Base-by-base conservation (phyloP, 2,888 invertebrate genomes). In the Idaea biselata region DNA sequence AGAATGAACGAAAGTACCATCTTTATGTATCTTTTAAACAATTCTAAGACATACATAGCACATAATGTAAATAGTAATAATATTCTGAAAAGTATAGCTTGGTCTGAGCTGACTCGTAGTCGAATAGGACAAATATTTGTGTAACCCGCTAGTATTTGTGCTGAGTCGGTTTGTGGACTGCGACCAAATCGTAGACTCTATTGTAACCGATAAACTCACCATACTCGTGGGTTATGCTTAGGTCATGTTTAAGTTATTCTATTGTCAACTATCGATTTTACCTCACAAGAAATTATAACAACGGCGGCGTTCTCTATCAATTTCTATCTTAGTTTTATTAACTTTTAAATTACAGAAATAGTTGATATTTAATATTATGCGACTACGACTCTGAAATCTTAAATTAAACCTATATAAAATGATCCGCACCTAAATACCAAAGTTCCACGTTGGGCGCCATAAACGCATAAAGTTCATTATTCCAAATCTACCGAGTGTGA, bases 401-500 rank as follows among this genome's bases (percentile, higher is more conserved):
- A 8, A 44, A 44, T 44, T 8, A 44, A 44, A 44, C 44, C 8
- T 44, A 6, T 33, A 33, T 66, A 69, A 62, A 62, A 60, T 55
- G 32, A 44, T 44, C 44, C 8, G 44, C 44, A 44, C 14, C 44
- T 44, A 44, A 44, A 44, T 44, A 14, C 14, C 14, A 44, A 59
- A 33, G 63, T 56, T 63, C 63, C 65, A 64, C 58, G 62, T 55
- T 66, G 73, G 66, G 68, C 65, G 70, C 65, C 72, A 72, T 57
- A 67, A 63, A 66, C 57, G 63, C 71, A 64, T 71, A 59, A 70
- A 61, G 44, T 55, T 68, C 56, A 71, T 68, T 68, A 62, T 64
- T 70, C 60, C 11, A 44, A 44, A 44, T 44, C 44, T 44, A 44
- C 44, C 11, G 44, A 44, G 3, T 44, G 44, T 44, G 44, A 44